Evolutionary conservation across 2,113 vertebrate species (phyloP).

Genomic region (Nothocercus nigrocapillus): DNA sequence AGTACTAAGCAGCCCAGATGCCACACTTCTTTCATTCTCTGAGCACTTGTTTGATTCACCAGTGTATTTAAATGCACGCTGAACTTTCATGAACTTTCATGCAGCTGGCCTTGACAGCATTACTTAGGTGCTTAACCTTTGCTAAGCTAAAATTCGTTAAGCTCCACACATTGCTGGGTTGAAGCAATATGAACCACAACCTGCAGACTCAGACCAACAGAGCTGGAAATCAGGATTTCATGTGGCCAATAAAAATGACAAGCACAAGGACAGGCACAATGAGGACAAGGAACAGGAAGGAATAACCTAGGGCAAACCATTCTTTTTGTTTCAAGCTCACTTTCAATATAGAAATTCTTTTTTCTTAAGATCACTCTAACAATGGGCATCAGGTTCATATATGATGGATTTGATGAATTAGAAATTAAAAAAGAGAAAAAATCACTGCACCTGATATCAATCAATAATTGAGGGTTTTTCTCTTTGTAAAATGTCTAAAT

Average conservation of each 20-base stretch:
- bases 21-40: background rate
- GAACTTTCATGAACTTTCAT: background rate
- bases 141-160: background rate
- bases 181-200: background rate
- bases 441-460: background rate
- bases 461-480: background rate
- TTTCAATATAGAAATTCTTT: background rate
- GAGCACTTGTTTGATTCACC: background rate
- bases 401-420: background rate
- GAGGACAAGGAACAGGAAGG: background rate
- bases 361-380: background rate
- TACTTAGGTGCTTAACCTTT: background rate
- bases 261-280: background rate
- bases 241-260: background rate
- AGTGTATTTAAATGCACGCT: background rate
- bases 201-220: background rate
- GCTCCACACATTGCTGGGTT: background rate
- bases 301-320: background rate
- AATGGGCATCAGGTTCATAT: background rate
- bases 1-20: background rate
- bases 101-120: background rate
- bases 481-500: background rate
- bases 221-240: background rate
- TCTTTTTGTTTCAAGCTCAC: background rate
- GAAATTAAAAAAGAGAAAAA: background rate